Evolutionary conservation across 2,113 vertebrate genomes (phyloP), one percentile per base, ranked within the genome.

Genomic region (Toxotes chatareus): DNA sequence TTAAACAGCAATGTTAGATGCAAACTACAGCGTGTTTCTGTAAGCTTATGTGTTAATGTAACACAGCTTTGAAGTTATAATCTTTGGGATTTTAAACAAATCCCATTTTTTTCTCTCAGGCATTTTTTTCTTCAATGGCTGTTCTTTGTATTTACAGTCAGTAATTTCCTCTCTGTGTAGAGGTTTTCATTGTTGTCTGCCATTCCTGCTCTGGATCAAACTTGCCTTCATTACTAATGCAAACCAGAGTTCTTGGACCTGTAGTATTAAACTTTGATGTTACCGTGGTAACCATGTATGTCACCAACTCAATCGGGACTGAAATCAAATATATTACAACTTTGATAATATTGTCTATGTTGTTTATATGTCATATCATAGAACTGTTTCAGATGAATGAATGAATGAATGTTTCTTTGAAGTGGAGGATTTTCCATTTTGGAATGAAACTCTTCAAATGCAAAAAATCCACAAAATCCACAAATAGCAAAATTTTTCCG

Each of bases 391-490:
- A 12, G 13, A 51, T 31, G 16, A 38, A 1, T 62, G 7, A 32
- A 51, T 31, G 16, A 38, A 1, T 62, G 7, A 32, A 27, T 0
- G 10, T 44, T 57, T 62, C 34, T 42, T 61, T 23, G 13, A 51
- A 68, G 36, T 21, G 3, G 3, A 47, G 16, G 57, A 63, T 57
- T 44, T 62, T 1, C 42, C 12, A 77, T 85, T 73, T 87, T 83
- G 73, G 75, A 87, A 87, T 84, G 74, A 89, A 87, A 76, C 16
- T 64, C 63, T 57, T 53, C 5, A 42, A 60, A 68, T 7, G 12
- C 9, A 74, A 59, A 44, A 53, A 40, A n/a, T n/a, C n/a, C n/a
- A n/a, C n/a, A n/a, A 27, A 27, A 27, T 44, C 0, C 21, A 67
- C 44, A 68, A 51, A 7, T 68, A 36, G 31, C 27, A 73, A 2